Percentiles rank a stretch among this genome's conserved stretches.
Conservation (phyloP, 2,113 vertebrate species). For the Mobula hypostoma region DNA sequence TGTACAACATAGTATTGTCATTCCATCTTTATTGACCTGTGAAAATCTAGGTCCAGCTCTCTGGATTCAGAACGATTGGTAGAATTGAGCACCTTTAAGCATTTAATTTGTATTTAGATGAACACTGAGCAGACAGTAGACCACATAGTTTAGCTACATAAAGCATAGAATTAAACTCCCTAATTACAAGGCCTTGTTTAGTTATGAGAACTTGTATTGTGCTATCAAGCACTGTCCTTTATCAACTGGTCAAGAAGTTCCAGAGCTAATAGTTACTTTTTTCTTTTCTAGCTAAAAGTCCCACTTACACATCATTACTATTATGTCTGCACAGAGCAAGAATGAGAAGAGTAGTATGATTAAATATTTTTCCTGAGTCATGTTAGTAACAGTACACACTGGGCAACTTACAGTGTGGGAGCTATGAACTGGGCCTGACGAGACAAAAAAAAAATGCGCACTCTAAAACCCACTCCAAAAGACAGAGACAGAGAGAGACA, state of each 20-base stretch:
- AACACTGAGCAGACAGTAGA: not conserved
- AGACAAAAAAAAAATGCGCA: no score
- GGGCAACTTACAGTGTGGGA: no score
- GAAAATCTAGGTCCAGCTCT: not conserved
- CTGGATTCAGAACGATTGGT: not conserved
- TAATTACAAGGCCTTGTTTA: not conserved
- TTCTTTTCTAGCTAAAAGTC: not conserved
- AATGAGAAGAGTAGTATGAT: no score
- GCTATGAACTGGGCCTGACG: no score
- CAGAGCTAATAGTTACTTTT: no score
- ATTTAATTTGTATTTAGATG: no score
- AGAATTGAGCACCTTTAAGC: no score
- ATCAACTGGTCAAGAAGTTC: not conserved
- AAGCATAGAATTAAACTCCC: not conserved
- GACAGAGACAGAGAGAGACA: no score
- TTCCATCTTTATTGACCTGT: not conserved
- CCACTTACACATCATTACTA: not conserved
- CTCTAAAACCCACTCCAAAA: no score
- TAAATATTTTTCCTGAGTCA: no score
- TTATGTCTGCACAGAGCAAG: no score
- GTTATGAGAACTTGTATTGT: not conserved
- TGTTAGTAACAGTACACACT: no score
- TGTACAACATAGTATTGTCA: not conserved
- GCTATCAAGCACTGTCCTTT: not conserved
- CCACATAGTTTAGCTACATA: not conserved